Base-by-base conservation (phyloP, 2,797 vertebrate species). In the Dermochelys coriacea region DNA sequence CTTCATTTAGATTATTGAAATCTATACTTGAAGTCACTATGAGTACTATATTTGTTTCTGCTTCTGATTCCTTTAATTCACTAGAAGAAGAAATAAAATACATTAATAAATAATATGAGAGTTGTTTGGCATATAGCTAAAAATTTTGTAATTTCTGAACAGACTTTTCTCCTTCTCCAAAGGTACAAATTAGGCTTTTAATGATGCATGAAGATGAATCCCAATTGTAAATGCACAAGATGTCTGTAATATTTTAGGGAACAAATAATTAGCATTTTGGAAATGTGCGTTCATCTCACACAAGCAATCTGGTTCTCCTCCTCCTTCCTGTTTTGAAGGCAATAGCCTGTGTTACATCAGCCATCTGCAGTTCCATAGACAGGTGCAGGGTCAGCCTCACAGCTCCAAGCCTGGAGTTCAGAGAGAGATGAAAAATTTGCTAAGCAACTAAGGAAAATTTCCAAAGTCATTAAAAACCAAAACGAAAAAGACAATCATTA, bases 271-370 rank as follows among this genome's bases (percentile, higher is more conserved):
- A 98, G 87, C 87, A 92, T 97, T 97, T 98, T 98, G 92, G 93
- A 98, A 92, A 92, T 91, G 87, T 95, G 85, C 94, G 89, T 94
- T 94, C 87, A 96, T 97, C 96, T 98, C 95, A 94, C 85, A 94
- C 79, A 97, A 93, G 95, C 97, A 98, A 97, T 97, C 97, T 97
- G 96, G 85, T 98, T 96, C 88, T 97, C 96, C 97, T 98, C 97
- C 97, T 98, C 96, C 97, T 98, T 97, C 96, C 97, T 98, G 96
- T 97, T 98, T 97, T 97, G 97, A 96, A 98, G 96, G 97, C 97
- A 98, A 94, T 95, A 92, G 91, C 91, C 97, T 97, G 91, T 98
- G 96, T 95, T 97, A 96, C 92, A 86, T 95, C 97, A 96, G 95
- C 98, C 98, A 98, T 98, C 98, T 98, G 98, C 96, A 97, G 93